Percentiles rank a stretch among this genome's conserved stretches.
Conservation (phyloP, 2,888 invertebrate genomes). For the Ichneumoninae sp. region DNA sequence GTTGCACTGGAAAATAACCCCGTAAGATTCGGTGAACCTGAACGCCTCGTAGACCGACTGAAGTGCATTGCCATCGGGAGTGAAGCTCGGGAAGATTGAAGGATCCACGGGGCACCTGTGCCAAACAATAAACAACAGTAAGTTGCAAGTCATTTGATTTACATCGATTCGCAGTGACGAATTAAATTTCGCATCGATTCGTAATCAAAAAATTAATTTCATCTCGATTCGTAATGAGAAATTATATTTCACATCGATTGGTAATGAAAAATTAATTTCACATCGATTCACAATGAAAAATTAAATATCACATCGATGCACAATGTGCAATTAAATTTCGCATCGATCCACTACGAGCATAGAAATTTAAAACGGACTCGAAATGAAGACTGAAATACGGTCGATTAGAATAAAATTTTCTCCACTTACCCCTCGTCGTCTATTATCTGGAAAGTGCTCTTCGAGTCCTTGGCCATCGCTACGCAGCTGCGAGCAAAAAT, state of each 20-base stretch:
- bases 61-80: conserved; percentile 94
- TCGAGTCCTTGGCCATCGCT: conserved; percentile 98
- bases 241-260: neutral
- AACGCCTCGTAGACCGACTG: conserved; percentile 97
- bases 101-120: conserved; percentile 95
- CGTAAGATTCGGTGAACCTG: conserved; percentile 97
- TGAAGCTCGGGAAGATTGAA: conserved; percentile 96
- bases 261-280: no score
- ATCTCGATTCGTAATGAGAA: conserved; percentile 5
- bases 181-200: neutral
- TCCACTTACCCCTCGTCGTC: conserved; percentile 93
- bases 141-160: neutral
- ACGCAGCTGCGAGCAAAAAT: conserved; percentile 98
- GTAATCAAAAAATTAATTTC: neutral
- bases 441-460: conserved; percentile 98
- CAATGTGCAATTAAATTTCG: neutral
- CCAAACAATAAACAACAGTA: conserved; percentile 57
- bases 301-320: neutral
- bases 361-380: no score
- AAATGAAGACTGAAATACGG: neutral
- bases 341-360: neutral
- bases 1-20: conserved; percentile 98
- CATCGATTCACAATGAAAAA: conserved; percentile 14
- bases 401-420: conserved; percentile 9
- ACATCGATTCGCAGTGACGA: neutral